phyloP scores from a whole-genome alignment of 2,888 invertebrate species.

The Pediacus dermestoides region DNA sequence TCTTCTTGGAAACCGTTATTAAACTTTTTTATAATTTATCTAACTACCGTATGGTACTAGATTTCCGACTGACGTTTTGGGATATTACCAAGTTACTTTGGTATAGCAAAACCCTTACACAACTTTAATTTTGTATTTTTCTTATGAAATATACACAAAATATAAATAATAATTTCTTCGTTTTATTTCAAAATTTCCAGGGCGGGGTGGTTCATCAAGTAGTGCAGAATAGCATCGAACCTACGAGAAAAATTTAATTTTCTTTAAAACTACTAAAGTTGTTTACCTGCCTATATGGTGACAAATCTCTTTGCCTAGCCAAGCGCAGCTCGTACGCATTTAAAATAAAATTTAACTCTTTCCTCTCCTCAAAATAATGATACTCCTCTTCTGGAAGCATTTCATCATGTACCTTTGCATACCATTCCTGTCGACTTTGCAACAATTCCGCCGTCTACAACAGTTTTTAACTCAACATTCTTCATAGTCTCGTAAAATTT shows the following conservation, averaged over 20 bases:
- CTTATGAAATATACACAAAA: constrained; percentile 4
- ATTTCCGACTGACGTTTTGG: no score
- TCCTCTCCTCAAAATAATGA: constrained; percentile 54
- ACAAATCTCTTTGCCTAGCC: constrained; percentile 43
- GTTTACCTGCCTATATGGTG: constrained; percentile 4
- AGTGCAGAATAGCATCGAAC: background rate
- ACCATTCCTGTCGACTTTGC: constrained; percentile 57
- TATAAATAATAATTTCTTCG: background rate
- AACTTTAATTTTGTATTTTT: background rate
- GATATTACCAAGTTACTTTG: no score
- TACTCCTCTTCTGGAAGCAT: constrained; percentile 60
- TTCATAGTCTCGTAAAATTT: no score
- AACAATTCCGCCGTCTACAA: constrained; percentile 54
- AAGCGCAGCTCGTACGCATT: constrained; percentile 61
- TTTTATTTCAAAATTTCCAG: constrained; percentile 3
- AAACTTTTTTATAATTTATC: no score
- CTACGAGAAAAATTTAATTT: no score
- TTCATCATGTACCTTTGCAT: constrained; percentile 57
- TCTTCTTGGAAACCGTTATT: no score
- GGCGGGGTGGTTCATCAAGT: constrained; percentile 6
- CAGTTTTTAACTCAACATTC: no score
- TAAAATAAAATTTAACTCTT: constrained; percentile 51
- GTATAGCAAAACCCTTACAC: background rate
- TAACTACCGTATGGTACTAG: no score
- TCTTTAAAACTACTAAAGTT: no score